phyloP scores from a whole-genome alignment of 2,797 vertebrate genomes.

The Mastacembelus armatus region DNA sequence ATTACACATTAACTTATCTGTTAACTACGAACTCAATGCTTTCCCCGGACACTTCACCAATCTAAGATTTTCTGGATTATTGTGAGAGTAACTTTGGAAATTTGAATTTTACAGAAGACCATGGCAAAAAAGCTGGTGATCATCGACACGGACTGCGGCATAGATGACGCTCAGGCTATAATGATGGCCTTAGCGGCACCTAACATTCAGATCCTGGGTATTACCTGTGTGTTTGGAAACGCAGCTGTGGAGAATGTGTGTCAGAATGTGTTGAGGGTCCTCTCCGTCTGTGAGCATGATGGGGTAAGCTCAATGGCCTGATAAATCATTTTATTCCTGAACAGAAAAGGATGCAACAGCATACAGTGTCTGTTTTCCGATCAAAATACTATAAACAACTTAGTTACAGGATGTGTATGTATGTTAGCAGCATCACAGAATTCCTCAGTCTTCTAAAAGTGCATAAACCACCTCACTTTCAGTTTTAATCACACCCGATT shows the following conservation, averaged over 20 bases:
- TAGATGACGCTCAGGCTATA: conserved; percentile 86
- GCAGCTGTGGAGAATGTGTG: conserved; percentile 78
- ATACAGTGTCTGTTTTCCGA: no score
- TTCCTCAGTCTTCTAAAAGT: no score
- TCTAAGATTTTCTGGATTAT: background rate
- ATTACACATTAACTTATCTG: no score
- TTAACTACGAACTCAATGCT: no score
- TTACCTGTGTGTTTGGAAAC: conserved; percentile 87
- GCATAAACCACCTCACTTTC: no score
- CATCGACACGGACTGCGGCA: conserved; percentile 86
- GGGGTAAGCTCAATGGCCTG: conserved; percentile 57
- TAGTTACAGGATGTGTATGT: no score
- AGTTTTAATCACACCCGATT: no score
- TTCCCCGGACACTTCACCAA: no score
- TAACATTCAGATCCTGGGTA: conserved; percentile 72
- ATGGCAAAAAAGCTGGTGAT: conserved; percentile 83
- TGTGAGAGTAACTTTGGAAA: background rate
- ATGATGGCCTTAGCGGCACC: conserved; percentile 83
- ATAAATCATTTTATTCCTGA: no score
- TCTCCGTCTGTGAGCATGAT: conserved; percentile 74
- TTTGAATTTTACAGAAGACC: conserved; percentile 10
- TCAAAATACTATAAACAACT: no score
- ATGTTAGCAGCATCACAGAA: no score
- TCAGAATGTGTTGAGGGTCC: conserved; percentile 82
- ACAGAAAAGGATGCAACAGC: background rate